Evolutionary conservation across 64 coral and sea anemone species (phyloP).

Genomic region (Montipora foliosa): DNA sequence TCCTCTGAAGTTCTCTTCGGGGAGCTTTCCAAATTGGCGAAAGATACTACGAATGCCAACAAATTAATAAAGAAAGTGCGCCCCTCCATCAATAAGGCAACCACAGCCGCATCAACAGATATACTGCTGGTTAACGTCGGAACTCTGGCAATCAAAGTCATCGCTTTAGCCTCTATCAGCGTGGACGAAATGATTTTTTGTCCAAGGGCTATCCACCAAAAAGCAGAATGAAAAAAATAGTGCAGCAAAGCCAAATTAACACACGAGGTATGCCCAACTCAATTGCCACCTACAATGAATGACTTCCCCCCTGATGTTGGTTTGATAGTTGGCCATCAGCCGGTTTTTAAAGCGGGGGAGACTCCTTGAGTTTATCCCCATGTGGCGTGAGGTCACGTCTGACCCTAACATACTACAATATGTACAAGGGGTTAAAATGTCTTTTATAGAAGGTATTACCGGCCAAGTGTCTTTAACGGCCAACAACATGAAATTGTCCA

Average conservation of each 20-base stretch:
- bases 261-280: conserved; percentile 40
- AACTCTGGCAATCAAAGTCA: neutral
- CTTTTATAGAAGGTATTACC: conserved; percentile 53
- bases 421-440: conserved; percentile 67
- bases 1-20: no score
- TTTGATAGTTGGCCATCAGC: conserved; percentile 48
- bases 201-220: conserved; percentile 35
- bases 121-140: neutral
- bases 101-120: neutral
- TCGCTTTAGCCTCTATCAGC: conserved; percentile 11
- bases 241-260: conserved; percentile 32
- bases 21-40: no score
- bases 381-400: conserved; percentile 57
- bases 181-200: conserved; percentile 61
- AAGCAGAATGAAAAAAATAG: neutral
- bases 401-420: conserved; percentile 50
- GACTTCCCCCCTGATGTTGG: conserved; percentile 5
- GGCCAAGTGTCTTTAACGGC: conserved; percentile 49
- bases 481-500: conserved; percentile 53
- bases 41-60: no score
- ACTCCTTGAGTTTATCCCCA: conserved; percentile 59
- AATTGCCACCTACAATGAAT: neutral
- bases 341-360: conserved; percentile 54
- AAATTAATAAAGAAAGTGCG: no score
- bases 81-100: neutral